phyloP scores from a whole-genome alignment of 2,113 vertebrate species.

The Etia nguti region DNA sequence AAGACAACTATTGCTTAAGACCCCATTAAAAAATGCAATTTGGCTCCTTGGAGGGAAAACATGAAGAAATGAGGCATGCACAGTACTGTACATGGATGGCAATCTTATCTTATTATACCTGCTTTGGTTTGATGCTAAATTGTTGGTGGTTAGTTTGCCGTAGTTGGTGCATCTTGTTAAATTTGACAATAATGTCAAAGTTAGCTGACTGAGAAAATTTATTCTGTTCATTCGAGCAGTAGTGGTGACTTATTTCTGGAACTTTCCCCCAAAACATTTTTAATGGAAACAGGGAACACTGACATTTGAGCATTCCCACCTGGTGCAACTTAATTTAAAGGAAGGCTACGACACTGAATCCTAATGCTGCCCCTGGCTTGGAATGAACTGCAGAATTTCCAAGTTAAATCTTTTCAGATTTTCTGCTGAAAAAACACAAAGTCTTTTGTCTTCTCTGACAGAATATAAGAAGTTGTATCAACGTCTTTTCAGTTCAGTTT shows the following conservation, averaged over 20 bases:
- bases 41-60: background rate
- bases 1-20: too few species aligned
- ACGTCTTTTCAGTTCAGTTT: background rate
- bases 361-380: background rate
- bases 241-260: background rate
- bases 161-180: background rate
- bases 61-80: background rate
- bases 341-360: background rate
- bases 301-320: background rate
- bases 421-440: background rate
- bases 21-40: too few species aligned
- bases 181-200: background rate
- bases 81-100: background rate
- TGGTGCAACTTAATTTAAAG: background rate
- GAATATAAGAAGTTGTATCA: background rate
- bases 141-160: background rate
- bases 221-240: background rate
- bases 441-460: background rate
- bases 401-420: background rate
- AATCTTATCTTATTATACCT: background rate
- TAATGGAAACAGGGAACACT: background rate
- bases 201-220: background rate
- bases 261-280: background rate
- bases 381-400: background rate
- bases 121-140: background rate